A percentile compares a stretch with the other conserved stretches of the same genome.
These are phyloP conservation scores for Pomatostomus ruficeps DNA, from an alignment of 2,113 vertebrate species.

Conservation along the genomic window DNA sequence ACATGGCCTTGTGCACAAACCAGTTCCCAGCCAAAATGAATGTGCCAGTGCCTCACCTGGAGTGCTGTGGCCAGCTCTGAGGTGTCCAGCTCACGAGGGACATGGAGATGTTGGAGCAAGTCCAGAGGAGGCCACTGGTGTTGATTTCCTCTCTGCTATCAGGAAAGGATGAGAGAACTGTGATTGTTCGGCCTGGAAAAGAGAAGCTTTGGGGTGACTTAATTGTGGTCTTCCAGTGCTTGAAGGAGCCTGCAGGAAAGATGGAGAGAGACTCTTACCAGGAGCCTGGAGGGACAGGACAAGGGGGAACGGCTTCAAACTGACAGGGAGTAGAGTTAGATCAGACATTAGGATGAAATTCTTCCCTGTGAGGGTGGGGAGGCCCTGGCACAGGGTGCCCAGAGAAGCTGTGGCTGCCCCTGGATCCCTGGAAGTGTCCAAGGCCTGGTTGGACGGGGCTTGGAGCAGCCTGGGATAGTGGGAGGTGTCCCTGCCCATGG, in stretches of 20 bases:
- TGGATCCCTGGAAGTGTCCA: background rate
- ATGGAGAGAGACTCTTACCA: background rate
- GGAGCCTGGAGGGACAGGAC: background rate
- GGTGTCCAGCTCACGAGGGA: too few relatives aligned
- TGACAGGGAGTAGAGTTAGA: background rate
- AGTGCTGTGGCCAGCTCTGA: background rate
- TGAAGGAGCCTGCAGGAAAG: background rate
- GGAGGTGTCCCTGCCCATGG: background rate
- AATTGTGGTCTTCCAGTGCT: background rate
- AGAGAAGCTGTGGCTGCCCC: background rate
- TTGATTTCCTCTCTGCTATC: background rate
- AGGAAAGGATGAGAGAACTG: background rate
- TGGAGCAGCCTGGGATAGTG: background rate
- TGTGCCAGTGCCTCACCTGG: background rate
- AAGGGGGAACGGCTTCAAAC: background rate
- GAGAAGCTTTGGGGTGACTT: background rate
- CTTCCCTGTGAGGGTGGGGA: background rate
- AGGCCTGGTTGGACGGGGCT: too few relatives aligned
- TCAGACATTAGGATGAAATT: background rate
- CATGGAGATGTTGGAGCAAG: background rate
- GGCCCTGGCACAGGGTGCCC: background rate
- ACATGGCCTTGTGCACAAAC: rapidly evolving
- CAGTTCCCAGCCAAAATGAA: background rate
- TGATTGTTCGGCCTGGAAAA: background rate
- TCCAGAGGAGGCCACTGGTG: background rate